A percentile compares a stretch with the other conserved stretches of the same genome.
phyloP scores from a whole-genome alignment of 2,888 invertebrate species.

The Falcaria lacertinaria region DNA sequence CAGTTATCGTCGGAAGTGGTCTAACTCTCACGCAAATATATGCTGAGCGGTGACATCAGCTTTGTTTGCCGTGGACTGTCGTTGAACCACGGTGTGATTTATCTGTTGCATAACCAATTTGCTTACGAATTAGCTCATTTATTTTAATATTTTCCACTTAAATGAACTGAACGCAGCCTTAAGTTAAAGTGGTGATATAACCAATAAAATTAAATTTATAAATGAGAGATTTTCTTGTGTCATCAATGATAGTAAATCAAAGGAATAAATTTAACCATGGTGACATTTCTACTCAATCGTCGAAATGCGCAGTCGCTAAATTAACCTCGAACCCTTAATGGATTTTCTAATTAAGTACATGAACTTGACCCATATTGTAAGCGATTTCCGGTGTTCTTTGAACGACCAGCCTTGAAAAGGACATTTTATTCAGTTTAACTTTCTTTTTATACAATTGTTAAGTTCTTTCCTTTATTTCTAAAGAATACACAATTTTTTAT shows the following conservation, averaged over 20 bases:
- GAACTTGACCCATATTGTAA: slow-evolving; percentile 44
- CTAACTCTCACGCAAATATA: slow-evolving; percentile 13
- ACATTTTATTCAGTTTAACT: too few species aligned
- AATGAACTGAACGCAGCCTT: too few species aligned
- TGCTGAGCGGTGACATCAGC: slow-evolving; percentile 35
- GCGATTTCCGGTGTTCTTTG: slow-evolving; percentile 40
- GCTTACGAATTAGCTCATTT: slow-evolving; percentile 23
- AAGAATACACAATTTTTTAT: too few species aligned
- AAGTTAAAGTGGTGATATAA: too few species aligned
- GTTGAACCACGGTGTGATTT: slow-evolving; percentile 28
- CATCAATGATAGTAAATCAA: slow-evolving; percentile 16
- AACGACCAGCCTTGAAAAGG: slow-evolving; percentile 35
- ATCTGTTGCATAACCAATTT: slow-evolving; percentile 33
- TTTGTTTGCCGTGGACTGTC: slow-evolving; percentile 24
- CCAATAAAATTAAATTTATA: too few species aligned
- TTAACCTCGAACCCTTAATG: slow-evolving; percentile 10
- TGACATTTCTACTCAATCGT: too few species aligned
- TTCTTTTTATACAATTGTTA: too few species aligned
- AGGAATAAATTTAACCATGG: too few species aligned
- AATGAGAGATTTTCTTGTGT: too few species aligned
- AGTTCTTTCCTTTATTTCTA: too few species aligned
- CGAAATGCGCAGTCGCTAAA: too few species aligned
- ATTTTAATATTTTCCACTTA: too few species aligned
- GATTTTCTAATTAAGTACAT: slow-evolving; percentile 15
- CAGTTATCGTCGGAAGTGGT: slow-evolving; percentile 17